These are phyloP conservation scores for Pocillopora verrucosa DNA, from an alignment of 64 coral and sea anemone genomes.

Conservation along the genomic window DNA sequence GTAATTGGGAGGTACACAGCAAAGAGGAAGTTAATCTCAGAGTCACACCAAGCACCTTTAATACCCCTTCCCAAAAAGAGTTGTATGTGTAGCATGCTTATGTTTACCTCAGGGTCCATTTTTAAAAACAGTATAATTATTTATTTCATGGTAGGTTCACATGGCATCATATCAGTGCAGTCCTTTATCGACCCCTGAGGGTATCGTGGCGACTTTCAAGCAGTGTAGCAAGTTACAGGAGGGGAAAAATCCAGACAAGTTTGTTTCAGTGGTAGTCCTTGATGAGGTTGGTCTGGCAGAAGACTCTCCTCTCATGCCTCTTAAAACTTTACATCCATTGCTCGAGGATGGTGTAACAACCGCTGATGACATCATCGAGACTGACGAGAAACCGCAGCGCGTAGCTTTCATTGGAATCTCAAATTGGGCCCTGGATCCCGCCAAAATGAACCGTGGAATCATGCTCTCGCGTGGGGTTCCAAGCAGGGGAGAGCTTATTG, in stretches of 20 bases:
- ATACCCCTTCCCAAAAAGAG: background rate
- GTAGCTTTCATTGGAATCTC: slow-evolving; percentile 79
- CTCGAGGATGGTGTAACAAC: slow-evolving; percentile 79
- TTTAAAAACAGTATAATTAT: background rate
- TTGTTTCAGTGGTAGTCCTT: slow-evolving; percentile 74
- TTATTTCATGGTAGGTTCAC: slow-evolving; percentile 37
- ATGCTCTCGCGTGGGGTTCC: slow-evolving; percentile 81
- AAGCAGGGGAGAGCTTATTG: slow-evolving; percentile 42
- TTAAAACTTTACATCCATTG: slow-evolving; percentile 79
- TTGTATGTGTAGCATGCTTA: background rate
- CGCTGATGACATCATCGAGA: slow-evolving; percentile 74
- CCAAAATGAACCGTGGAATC: slow-evolving; percentile 85
- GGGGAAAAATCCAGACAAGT: slow-evolving; percentile 58
- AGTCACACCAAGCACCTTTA: too few relatives aligned
- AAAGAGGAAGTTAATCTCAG: too few relatives aligned
- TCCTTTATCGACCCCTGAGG: slow-evolving; percentile 76
- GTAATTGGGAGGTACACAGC: too few relatives aligned
- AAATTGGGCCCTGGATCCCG: slow-evolving; percentile 85
- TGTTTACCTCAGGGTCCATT: background rate
- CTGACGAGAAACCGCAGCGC: slow-evolving; percentile 39
- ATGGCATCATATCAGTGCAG: slow-evolving; percentile 78
- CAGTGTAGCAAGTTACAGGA: slow-evolving; percentile 66
- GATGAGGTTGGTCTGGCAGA: slow-evolving; percentile 84
- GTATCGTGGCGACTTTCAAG: slow-evolving; percentile 68
- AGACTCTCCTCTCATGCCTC: slow-evolving; percentile 82